Evolutionary conservation across 2,113 vertebrate species (phyloP), one percentile per base, ranked within the genome.

Genomic region (Lampris megalopsis): DNA sequence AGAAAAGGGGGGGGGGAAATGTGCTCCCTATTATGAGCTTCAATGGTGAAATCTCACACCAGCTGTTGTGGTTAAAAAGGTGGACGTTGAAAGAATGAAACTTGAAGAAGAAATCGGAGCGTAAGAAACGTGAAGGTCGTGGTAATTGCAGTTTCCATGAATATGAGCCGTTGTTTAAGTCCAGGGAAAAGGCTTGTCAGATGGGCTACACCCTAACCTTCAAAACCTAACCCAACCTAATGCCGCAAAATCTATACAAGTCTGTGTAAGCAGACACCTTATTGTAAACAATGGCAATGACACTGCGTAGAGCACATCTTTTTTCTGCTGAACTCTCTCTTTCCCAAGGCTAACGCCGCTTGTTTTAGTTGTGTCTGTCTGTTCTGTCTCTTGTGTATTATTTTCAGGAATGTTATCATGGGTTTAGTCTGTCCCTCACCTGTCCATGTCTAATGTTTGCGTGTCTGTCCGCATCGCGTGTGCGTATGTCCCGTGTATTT

Each of bases 401-500:
- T 24, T 24, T 24, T 24, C 24, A 24, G 24, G 24, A 24, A 24
- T 24, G 24, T 24, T 24, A 24, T 24, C 24, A 24, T 24, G 24
- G 24, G 24, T 24, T 24, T 24, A 24, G 24, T 24, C 24, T 24
- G 24, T 24, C 24, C 24, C 24, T 24, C 24, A 24, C 41, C 0
- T 37, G 40, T 63, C 10, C 50, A 57, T 6, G 5, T 48, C 6
- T 43, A 13, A 63, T 40, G 6, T 71, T 1, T 73, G 43, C 56
- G 11, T 40, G 41, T 45, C 3, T 66, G 47, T 38, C 2, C 40
- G 63, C 52, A 9, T 62, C 24, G 35, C 52, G 8, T 8, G 54
- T 57, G 2, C 70, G 24, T 56, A 9, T 81, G 3, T 53, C 37
- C 38, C 63, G 10, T 80, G 6, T 65, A 47, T 73, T 6, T 52